Evolutionary conservation across 2,797 vertebrate genomes (phyloP).

Genomic region (Melanotaenia maccullochi): DNA sequence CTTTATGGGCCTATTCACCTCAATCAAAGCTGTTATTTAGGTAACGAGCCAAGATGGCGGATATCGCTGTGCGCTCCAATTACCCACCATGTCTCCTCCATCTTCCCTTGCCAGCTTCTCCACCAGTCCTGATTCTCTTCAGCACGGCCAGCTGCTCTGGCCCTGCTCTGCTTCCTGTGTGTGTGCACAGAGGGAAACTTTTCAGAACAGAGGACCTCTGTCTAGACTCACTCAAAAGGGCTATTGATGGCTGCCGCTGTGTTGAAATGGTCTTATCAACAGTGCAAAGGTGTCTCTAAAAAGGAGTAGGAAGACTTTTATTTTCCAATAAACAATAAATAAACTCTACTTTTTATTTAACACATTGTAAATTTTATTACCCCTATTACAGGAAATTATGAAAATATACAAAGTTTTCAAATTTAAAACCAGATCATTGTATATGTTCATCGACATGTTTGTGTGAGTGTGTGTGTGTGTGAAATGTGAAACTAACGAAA

Average conservation of each 20-base stretch:
- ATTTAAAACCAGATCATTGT: no score
- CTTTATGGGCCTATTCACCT: constrained; percentile 78
- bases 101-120: constrained; percentile 71
- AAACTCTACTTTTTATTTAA: background rate
- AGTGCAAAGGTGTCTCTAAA: constrained; percentile 26
- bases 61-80: constrained; percentile 73
- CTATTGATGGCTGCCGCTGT: constrained; percentile 53
- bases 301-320: constrained; percentile 9
- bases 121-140: constrained; percentile 76
- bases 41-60: constrained; percentile 77
- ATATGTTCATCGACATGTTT: no score
- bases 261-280: constrained; percentile 24
- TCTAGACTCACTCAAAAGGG: constrained; percentile 46
- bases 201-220: constrained; percentile 71
- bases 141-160: constrained; percentile 76
- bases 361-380: background rate
- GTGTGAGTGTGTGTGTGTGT: no score
- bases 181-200: constrained; percentile 54
- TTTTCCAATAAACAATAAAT: constrained; percentile 2
- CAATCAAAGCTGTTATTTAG: constrained; percentile 80
- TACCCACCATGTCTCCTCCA: constrained; percentile 63
- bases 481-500: no score
- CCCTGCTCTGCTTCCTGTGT: constrained; percentile 55
- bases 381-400: background rate
- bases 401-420: background rate